phyloP scores from a whole-genome alignment of 1,140 invertebrate species.

The Drosophila saltans region DNA sequence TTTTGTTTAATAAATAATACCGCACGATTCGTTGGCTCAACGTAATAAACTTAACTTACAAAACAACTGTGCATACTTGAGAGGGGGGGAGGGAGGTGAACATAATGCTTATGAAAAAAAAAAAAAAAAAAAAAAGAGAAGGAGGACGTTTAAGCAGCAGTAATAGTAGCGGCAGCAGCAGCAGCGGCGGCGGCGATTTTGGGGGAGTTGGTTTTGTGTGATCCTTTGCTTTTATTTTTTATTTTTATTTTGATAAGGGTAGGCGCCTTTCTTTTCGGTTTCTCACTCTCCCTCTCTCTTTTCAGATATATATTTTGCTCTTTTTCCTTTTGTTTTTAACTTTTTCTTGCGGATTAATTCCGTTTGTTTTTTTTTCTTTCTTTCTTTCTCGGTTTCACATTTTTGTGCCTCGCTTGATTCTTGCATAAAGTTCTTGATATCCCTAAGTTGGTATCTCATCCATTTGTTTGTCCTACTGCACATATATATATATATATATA shows the following conservation, averaged over 20 bases:
- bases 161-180: conserved; percentile 5
- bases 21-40: conserved; percentile 77
- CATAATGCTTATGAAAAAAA: conserved; percentile 16
- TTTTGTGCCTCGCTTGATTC: conserved; percentile 3
- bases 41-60: conserved; percentile 73
- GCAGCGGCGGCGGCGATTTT: background rate
- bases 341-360: too few relatives aligned
- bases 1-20: conserved; percentile 73
- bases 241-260: background rate
- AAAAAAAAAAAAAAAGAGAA: background rate
- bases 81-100: conserved; percentile 19
- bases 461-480: background rate
- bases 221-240: too few relatives aligned
- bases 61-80: conserved; percentile 73
- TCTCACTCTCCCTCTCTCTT: background rate
- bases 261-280: background rate
- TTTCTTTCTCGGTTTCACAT: background rate
- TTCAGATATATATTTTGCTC: background rate
- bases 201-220: background rate
- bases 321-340: background rate
- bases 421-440: background rate
- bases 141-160: conserved; percentile 1
- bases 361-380: background rate
- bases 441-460: background rate
- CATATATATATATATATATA: background rate